Base-by-base conservation (phyloP, 1,140 invertebrate genomes). In the Micrasema minimum region DNA sequence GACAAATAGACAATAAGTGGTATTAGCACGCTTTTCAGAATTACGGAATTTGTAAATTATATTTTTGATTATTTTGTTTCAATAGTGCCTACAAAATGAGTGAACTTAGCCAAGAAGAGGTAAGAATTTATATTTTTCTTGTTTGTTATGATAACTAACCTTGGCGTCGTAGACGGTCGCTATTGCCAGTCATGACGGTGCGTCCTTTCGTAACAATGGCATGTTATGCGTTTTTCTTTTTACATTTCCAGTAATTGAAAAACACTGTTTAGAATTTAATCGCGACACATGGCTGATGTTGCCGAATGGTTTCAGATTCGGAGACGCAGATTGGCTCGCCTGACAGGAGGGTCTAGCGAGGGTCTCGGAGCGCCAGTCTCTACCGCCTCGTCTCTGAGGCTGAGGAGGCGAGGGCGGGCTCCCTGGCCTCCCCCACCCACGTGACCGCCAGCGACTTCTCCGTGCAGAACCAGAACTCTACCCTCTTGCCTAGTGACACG, bases 91-190 rank as follows among this genome's bases (percentile, higher is more conserved):
- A 41, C 16, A 65, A 75, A 73, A 91, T 92, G 90, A 92, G 89
- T 85, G 90, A 91, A 85, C 82, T 91, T 72, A 91, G 88, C 79
- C 90, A 90, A 80, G 91, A 92, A 81, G 91, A 92, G 87, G 91
- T 92, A 80, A 86, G 79, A 41, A 43, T 45, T 20, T 31, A 12
- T 2, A 43, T n/a, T 55, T 65, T 71, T 55, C 35, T 18, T 41
- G 14, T 70, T 71, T 71, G 69, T 71, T 71, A 22, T 71, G 62
- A 71, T 71, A 55, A 66, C 62, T 71, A 71, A 65, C 62, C 61
- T 65, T 71, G 69, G 69, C 61, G 69, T 65, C 61, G 37, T 20
- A 71, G 69, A 65, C 61, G n/a, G 53, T 37, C 50, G 59, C 51
- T 22, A 64, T 71, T 71, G 61, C 67, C 67, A 69, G 67, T 69